Evolutionary conservation across 1,140 invertebrate genomes (phyloP), one percentile per base, ranked within the genome.

Genomic region (Archivesica marissinica): DNA sequence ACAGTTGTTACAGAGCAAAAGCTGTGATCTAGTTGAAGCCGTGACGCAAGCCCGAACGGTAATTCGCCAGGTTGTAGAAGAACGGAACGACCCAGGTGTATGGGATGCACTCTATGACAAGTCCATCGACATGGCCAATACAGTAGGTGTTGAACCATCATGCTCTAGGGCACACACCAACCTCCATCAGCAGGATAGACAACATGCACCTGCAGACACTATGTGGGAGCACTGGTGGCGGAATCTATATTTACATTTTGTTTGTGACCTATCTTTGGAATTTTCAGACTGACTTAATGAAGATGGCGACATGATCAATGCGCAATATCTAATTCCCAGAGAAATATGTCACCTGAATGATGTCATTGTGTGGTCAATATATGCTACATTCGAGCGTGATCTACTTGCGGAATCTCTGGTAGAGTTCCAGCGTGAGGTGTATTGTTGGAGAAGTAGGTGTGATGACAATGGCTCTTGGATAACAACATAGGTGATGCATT

Each of bases 21-120:
- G 4, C 25, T 68, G 64, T 68, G 64, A 68, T 38, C 35, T 68
- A 23, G 64, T 68, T 33, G 64, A 68, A 38, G 64, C 64, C 25
- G 35, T 38, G 25, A 68, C 11, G 35, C 15, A 68, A 33, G 64
- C 64, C 6, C 25, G 64, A 68, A 39, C 56, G 35, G 7, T 68
- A 9, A 38, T 33, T 20, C 25, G 28, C 6, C 30, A 33, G 25
- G 64, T 68, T 33, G 64, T 13, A 30, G 64, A 35, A 11, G 13
- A 61, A 61, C 59, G 59, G 13, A 61, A 61, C 59, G 59, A 61
- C 25, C 13, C 13, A 61, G 28, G 4, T n/a, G 28, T 35, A 30
- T 68, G 64, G 64, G 64, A 68, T 38, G 28, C 25, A 4, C 7
- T 68, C 9, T 68, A 68, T 68, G 23, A 68, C 30, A 68, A 68